These are phyloP conservation scores for Acyrthosiphon pisum DNA, from an alignment of 1,140 invertebrate species.

Conservation along the genomic window DNA sequence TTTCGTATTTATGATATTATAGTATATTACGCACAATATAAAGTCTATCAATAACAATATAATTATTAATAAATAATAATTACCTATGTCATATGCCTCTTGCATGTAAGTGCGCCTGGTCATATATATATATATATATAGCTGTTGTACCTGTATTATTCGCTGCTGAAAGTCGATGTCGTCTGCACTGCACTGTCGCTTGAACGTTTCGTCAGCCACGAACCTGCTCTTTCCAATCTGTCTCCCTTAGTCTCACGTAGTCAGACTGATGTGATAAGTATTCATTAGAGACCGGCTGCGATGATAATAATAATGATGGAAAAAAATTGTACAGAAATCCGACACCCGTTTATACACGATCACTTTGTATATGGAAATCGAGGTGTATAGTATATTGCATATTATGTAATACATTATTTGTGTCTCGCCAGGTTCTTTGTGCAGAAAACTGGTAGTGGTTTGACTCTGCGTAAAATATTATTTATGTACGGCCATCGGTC, in stretches of 20 bases:
- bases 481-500: no score
- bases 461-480: neutral
- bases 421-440: neutral
- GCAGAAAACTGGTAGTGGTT: neutral
- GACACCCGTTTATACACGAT: neutral
- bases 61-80: neutral
- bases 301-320: neutral
- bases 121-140: no score
- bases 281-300: neutral
- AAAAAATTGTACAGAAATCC: neutral
- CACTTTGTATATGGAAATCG: no score
- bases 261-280: neutral
- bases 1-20: neutral
- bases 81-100: neutral
- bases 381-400: neutral
- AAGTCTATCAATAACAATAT: neutral
- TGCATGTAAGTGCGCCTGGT: neutral
- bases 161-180: neutral
- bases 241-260: neutral
- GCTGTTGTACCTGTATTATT: neutral
- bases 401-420: neutral
- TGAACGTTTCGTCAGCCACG: neutral
- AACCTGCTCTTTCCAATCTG: neutral
- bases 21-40: neutral
- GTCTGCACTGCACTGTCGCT: no score